Evolutionary conservation across 2,113 vertebrate species (phyloP), one percentile per base, ranked within the genome.

Genomic region (Stictonetta naevosa): DNA sequence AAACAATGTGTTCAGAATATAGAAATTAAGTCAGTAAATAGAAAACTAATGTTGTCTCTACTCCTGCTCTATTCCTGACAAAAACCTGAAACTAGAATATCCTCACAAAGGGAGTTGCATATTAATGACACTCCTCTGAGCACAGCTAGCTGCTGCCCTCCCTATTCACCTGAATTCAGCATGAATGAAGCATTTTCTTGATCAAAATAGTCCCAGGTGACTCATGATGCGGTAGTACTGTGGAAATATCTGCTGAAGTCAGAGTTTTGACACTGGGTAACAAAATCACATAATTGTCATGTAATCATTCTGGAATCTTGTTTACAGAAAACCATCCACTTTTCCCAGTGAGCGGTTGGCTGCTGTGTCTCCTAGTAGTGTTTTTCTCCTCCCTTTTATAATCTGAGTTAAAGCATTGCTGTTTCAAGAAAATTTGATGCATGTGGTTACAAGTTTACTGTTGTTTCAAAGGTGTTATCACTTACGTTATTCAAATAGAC

Each of bases 151-250:
- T 94, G 85, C 90, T 96, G 71, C 86, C 55, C 52, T 83, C 89
- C 75, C 67, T 36, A 8, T 76, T 92, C 93, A 76, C 87, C 91
- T 53, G 72, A 72, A 58, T 91, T 91, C 82, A 53, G 86, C 33
- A 91, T 93, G 91, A 95, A 95, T 95, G 94, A 92, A 93, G 62
- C 4, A 0, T 86, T 88, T 75, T 53, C 83, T n/a, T 69, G 73
- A 69, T 92, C 83, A 89, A 77, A 91, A 67, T 48, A 89, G 92
- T 73, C 83, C 92, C 55, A 76, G 92, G 92, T 95, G 92, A 94
- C 86, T 96, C 88, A 73, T 53, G 86, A 74, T 86, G 92, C 19
- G 2, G 86, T 72, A 74, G 80, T 60, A 38, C 73, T 55, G 36
- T 74, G 81, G 50, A 58, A 94, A 79, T 83, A 90, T 63, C n/a